Evolutionary conservation across 1,140 invertebrate genomes (phyloP).

Genomic region (Trachelipus rathkii): DNA sequence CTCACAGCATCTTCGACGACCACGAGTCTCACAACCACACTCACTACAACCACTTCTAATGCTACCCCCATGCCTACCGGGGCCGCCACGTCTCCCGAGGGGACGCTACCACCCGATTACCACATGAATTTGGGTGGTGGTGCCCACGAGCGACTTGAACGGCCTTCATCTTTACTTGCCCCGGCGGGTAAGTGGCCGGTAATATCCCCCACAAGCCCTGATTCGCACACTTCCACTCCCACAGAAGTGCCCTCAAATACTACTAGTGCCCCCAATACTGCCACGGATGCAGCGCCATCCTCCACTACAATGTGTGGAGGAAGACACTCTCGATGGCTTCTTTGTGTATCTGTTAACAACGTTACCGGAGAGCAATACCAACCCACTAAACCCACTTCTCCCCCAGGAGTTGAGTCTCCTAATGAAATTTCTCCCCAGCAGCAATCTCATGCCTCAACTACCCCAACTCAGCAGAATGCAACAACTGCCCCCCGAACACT

Average conservation of each 20-base stretch:
- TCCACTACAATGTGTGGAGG: not conserved
- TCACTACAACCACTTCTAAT: not conserved
- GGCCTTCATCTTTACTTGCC: not conserved
- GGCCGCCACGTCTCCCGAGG: not conserved
- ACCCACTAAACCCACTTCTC: not conserved
- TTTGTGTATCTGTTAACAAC: not conserved
- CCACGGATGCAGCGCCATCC: not conserved
- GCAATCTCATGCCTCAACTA: not conserved
- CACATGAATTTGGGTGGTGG: not conserved
- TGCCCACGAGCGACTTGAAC: not conserved
- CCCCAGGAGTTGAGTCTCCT: not conserved
- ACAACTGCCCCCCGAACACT: not conserved
- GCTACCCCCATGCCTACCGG: not conserved
- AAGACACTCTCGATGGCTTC: not conserved
- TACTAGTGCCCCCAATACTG: not conserved
- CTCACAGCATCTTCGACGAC: not conserved
- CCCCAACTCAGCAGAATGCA: not conserved
- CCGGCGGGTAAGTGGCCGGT: conserved; percentile 2
- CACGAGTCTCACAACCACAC: not conserved
- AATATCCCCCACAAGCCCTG: not conserved
- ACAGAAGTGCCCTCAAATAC: not conserved
- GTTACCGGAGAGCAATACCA: not conserved
- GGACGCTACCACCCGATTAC: not conserved
- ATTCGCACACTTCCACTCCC: not conserved
- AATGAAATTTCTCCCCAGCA: not conserved